These are phyloP conservation scores for Carettochelys insculpta DNA, from an alignment of 2,113 vertebrate species.

Conservation along the genomic window DNA sequence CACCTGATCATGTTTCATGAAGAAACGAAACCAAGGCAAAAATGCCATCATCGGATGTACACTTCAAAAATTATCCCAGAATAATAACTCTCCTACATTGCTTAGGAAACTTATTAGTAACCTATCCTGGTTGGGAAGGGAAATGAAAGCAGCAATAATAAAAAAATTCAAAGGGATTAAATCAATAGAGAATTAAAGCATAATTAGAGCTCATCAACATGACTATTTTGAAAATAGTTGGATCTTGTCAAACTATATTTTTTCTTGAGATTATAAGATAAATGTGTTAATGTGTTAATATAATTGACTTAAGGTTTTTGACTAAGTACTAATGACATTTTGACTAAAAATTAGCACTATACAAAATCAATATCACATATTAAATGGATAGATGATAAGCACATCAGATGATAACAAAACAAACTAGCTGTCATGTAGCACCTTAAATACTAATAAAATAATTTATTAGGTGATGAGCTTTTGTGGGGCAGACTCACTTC, in stretches of 20 bases:
- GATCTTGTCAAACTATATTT: neutral
- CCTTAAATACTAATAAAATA: no score
- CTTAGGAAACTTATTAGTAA: slow-evolving; percentile 12
- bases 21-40: no score
- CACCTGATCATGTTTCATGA: no score
- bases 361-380: neutral
- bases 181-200: neutral
- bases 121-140: neutral
- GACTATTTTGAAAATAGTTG: neutral
- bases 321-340: neutral
- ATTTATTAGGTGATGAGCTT: no score
- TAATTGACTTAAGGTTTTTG: neutral
- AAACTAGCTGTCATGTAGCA: no score
- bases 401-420: neutral
- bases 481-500: no score
- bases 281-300: neutral
- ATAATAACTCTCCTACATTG: slow-evolving; percentile 26
- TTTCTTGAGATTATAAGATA: neutral
- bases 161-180: neutral
- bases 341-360: neutral
- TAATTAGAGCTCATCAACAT: neutral
- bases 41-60: no score
- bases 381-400: neutral
- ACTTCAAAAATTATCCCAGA: neutral
- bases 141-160: neutral